phyloP scores from a whole-genome alignment of 1,140 invertebrate species.

The Lordiphosa collinella region DNA sequence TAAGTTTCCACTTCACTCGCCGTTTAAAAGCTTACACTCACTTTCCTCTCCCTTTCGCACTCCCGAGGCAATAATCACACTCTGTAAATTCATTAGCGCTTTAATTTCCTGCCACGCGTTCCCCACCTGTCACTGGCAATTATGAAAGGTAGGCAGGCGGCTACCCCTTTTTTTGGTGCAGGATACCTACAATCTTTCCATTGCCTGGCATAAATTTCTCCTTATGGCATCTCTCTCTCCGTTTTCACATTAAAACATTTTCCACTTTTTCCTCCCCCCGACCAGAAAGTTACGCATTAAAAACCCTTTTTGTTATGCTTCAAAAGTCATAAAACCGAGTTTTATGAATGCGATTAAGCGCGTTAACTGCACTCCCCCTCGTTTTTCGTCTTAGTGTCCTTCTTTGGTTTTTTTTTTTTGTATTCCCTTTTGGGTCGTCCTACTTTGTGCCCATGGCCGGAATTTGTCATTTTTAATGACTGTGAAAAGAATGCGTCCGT shows the following conservation, averaged over 20 bases:
- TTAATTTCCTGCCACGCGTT: constrained; percentile 18
- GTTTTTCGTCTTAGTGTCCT: constrained; percentile 1
- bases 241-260: constrained; percentile 26
- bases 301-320: constrained; percentile 51
- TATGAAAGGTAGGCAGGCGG: constrained; percentile 4
- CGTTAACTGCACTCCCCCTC: constrained; percentile 66
- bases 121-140: constrained; percentile 30
- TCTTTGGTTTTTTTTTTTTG: background rate
- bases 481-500: constrained; percentile 72
- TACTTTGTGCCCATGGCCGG: constrained; percentile 61
- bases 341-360: constrained; percentile 76
- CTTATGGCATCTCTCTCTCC: constrained; percentile 34
- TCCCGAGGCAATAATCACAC: constrained; percentile 33
- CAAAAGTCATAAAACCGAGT: constrained; percentile 72
- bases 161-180: constrained; percentile 5
- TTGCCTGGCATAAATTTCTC: constrained; percentile 40
- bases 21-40: background rate
- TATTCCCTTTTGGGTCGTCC: constrained; percentile 22
- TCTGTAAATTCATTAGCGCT: constrained; percentile 47
- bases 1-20: too few species aligned
- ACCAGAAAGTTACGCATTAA: constrained; percentile 59
- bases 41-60: background rate
- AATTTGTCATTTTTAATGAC: constrained; percentile 78
- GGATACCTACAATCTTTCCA: background rate
- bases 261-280: constrained; percentile 43